Percentiles rank a stretch among this genome's conserved stretches.
phyloP scores from a whole-genome alignment of 2,888 invertebrate species.

The Sesamia inferens region DNA sequence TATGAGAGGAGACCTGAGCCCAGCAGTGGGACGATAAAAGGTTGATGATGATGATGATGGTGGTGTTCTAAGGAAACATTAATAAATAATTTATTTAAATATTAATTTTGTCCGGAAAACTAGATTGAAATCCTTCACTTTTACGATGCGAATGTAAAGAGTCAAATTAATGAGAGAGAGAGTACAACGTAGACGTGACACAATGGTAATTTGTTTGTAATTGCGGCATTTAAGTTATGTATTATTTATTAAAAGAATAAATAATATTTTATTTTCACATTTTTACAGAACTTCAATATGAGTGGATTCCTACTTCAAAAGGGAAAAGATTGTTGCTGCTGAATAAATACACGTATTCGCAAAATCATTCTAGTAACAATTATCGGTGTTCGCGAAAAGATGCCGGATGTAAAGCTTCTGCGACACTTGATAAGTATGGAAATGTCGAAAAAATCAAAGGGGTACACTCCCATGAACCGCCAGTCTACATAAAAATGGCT shows the following conservation, averaged over 20 bases:
- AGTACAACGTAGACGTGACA: background rate
- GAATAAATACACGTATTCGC: conserved; percentile 7
- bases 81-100: too few relatives aligned
- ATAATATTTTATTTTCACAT: background rate
- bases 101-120: too few relatives aligned
- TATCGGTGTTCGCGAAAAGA: conserved; percentile 16
- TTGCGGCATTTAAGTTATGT: background rate
- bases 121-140: too few relatives aligned
- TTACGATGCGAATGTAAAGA: too few relatives aligned
- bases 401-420: conserved; percentile 20
- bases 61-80: too few relatives aligned
- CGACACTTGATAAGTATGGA: conserved; percentile 13
- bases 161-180: too few relatives aligned
- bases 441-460: background rate
- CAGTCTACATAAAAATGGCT: background rate
- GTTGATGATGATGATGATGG: too few relatives aligned
- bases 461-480: conserved; percentile 16
- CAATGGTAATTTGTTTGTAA: background rate
- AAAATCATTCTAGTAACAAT: background rate
- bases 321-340: conserved; percentile 8
- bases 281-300: conserved; percentile 5
- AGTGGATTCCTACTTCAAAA: conserved; percentile 9
- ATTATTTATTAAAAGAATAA: background rate
- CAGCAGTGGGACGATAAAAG: too few relatives aligned
- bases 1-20: too few relatives aligned